These are phyloP conservation scores for Eristalinus sepulchralis DNA, from an alignment of 2,888 invertebrate species.

Conservation along the genomic window DNA sequence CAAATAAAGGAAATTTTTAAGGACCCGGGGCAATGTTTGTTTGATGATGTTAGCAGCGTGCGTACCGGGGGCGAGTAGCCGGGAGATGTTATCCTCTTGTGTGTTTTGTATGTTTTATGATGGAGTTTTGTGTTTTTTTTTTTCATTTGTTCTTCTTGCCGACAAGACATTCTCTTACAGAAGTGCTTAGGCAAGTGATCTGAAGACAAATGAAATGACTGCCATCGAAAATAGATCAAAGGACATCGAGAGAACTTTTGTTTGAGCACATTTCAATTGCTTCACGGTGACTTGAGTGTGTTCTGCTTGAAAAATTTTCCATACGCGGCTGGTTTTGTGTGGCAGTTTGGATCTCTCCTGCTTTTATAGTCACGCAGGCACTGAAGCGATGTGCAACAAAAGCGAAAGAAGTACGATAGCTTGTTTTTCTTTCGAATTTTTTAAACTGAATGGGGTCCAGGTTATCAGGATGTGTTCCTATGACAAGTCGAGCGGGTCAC, in stretches of 20 bases:
- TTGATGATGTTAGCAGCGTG: not conserved
- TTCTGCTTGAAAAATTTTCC: too few relatives aligned
- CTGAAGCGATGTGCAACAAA: too few relatives aligned
- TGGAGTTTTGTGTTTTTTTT: not conserved
- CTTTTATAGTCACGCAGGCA: too few relatives aligned
- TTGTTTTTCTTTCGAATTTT: not conserved
- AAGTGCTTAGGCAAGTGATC: not conserved
- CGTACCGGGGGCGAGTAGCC: not conserved
- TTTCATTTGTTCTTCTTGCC: not conserved
- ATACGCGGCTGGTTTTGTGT: not conserved
- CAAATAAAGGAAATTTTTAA: constrained; percentile 52
- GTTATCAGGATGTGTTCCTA: too few relatives aligned
- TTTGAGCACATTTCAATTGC: not conserved
- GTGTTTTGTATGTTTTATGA: not conserved
- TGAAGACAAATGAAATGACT: not conserved
- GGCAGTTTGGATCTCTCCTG: not conserved
- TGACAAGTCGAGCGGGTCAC: too few relatives aligned
- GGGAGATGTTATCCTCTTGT: not conserved
- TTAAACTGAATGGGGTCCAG: too few relatives aligned
- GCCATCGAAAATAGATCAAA: not conserved
- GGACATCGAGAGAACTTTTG: not conserved
- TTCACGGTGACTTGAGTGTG: too few relatives aligned
- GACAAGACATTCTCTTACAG: too few relatives aligned
- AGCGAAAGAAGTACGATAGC: not conserved
- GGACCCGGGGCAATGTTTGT: not conserved